These are phyloP conservation scores for Amazona finschi DNA, from an alignment of 2,797 vertebrate species.

Conservation along the genomic window DNA sequence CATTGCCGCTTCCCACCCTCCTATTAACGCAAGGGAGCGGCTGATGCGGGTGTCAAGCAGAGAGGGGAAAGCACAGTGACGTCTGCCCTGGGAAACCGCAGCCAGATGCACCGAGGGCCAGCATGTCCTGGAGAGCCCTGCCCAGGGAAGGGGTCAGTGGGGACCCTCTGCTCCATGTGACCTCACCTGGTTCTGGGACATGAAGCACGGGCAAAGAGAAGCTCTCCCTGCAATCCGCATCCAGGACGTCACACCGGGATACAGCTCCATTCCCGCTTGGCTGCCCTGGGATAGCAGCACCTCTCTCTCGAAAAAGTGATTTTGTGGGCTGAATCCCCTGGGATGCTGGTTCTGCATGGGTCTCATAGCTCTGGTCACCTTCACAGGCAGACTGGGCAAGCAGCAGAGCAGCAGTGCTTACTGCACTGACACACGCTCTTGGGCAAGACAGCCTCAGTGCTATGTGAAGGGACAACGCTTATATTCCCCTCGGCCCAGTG, in stretches of 20 bases:
- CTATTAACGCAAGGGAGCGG: background rate
- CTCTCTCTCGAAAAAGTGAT: background rate
- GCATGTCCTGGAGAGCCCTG: background rate
- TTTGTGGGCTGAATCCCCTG: background rate
- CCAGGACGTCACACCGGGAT: background rate
- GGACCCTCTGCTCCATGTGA: background rate
- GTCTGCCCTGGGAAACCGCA: background rate
- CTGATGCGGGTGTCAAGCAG: background rate
- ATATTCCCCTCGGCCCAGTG: background rate
- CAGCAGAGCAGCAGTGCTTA: background rate
- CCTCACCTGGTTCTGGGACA: background rate
- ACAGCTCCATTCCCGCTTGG: background rate
- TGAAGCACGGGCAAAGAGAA: background rate
- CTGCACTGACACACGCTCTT: accelerated
- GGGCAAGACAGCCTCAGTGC: accelerated
- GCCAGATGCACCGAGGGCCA: background rate
- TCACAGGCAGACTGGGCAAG: background rate
- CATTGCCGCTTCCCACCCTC: background rate
- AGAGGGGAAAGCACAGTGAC: background rate
- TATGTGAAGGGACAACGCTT: background rate
- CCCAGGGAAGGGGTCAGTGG: accelerated
- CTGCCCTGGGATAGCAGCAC: accelerated
- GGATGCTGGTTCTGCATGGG: background rate
- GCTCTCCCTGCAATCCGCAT: background rate
- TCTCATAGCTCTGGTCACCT: background rate